These are phyloP conservation scores for Hylyphantes graminicola DNA, from an alignment of 1,140 invertebrate species.

Conservation along the genomic window DNA sequence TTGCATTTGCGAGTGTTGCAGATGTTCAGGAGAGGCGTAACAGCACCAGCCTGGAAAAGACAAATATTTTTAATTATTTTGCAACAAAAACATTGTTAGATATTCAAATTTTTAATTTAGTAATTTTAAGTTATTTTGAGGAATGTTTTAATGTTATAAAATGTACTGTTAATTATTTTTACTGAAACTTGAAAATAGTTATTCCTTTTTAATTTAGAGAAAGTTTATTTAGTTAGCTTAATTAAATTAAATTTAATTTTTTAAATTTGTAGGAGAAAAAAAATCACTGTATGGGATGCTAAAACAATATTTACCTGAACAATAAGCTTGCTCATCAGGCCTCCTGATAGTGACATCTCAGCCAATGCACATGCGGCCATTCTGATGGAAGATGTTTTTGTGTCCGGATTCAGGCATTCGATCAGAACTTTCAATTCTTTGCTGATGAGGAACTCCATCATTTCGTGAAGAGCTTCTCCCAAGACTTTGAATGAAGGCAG, in stretches of 20 bases:
- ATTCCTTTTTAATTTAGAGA: background rate
- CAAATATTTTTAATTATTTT: background rate
- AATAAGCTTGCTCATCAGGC: constrained; percentile 47
- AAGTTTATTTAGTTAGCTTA: background rate
- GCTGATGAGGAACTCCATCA: constrained; percentile 58
- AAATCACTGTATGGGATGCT: background rate
- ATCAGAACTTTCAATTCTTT: constrained; percentile 57
- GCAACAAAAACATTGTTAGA: background rate
- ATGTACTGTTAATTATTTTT: no score
- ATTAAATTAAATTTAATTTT: background rate
- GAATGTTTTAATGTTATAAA: no score
- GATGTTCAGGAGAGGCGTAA: constrained; percentile 34
- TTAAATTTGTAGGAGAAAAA: background rate
- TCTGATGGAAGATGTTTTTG: constrained; percentile 24
- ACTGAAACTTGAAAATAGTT: background rate
- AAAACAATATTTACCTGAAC: constrained; percentile 40
- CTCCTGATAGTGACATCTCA: constrained; percentile 51
- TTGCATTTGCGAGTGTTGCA: constrained; percentile 45
- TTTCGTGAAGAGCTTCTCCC: constrained; percentile 52
- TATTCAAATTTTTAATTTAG: background rate
- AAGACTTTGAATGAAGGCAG: constrained; percentile 46
- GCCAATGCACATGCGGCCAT: constrained; percentile 53
- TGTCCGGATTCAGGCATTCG: constrained; percentile 27
- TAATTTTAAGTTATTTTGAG: no score
- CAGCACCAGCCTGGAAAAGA: constrained; percentile 43